Conservation (phyloP, 2,797 vertebrate genomes). For the Sciurus vulgaris region DNA sequence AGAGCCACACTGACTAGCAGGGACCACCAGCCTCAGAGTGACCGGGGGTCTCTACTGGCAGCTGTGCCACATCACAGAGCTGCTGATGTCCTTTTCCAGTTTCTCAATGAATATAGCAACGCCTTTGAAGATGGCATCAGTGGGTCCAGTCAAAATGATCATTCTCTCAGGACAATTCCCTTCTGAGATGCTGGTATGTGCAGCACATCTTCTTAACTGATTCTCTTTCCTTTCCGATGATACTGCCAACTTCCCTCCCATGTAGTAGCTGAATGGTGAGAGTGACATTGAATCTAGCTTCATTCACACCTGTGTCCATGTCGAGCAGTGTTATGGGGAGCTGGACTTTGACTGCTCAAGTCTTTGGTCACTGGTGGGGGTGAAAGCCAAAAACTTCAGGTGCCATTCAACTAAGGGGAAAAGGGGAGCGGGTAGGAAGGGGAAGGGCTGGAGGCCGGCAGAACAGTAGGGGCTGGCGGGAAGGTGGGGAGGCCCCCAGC, state of each 20-base stretch:
- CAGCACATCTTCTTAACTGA: slow-evolving; percentile 66
- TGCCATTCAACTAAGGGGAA: too few relatives aligned
- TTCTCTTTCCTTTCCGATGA: too few relatives aligned
- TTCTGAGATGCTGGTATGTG: slow-evolving; percentile 99
- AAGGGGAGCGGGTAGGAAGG: too few relatives aligned
- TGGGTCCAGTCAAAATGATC: slow-evolving; percentile 97
- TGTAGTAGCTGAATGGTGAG: slow-evolving; percentile 98
- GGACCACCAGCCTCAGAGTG: too few relatives aligned
- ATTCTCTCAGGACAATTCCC: slow-evolving; percentile 99
- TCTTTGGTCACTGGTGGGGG: too few relatives aligned
- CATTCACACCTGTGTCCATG: slow-evolving; percentile 98
- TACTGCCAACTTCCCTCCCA: neutral
- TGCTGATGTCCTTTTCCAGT: slow-evolving; percentile 92
- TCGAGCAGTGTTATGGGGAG: slow-evolving; percentile 71
- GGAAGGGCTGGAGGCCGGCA: too few relatives aligned
- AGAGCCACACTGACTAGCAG: too few relatives aligned
- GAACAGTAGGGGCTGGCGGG: too few relatives aligned
- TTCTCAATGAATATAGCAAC: slow-evolving; percentile 99
- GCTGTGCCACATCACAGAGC: too few relatives aligned
- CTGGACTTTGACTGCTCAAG: slow-evolving; percentile 70
- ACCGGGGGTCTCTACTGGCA: too few relatives aligned
- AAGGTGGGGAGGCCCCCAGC: too few relatives aligned
- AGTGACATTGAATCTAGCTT: slow-evolving; percentile 98
- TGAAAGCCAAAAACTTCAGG: neutral
- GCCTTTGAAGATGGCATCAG: slow-evolving; percentile 99